Evolutionary conservation across 1,140 invertebrate species (phyloP), one percentile per base, ranked within the genome.

Genomic region (Brachionus manjavacas): DNA sequence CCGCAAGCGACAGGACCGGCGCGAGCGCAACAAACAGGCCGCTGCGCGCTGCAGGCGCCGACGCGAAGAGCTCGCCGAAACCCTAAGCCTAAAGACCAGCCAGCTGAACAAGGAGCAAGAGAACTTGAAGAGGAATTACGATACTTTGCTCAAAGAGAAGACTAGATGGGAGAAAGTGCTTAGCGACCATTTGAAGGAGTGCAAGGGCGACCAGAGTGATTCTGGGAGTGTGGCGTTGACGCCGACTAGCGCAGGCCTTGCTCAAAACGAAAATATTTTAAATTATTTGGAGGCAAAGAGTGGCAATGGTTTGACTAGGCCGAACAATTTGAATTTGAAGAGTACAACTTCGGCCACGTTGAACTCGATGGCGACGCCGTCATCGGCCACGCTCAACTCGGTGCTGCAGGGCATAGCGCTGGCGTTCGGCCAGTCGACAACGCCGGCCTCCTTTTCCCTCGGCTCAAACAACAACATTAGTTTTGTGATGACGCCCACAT

Each of bases 11-110:
- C 14, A 23, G 52, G 60, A 74, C 35, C 83, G 83, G 3, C 25
- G 83, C 14, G 68, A 84, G 14, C n/a, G 83, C 35, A 84, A 84
- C 52, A 84, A 84, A 39, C 25, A 35, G 12, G 83, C 83, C 0
- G 83, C 83, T 12, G 83, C 83, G 8, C 25, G 60, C 28, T 84
- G 83, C 31, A 16, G 83, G 2, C 16, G 49, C 16, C 46, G 52
- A 20, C 41, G 83, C 11, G 66, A 72, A 20, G 23, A 74, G 16
- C 60, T 84, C 14, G 41, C 81, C 16, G 20, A 70, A 11, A 70
- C 25, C 3, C 16, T 84, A 2, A 49, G 41, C 46, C 8, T 25
- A 46, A 76, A 76, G 41, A 76, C 72, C 11, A n/a, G 6, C 16
- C 8, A 76, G 7, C 25, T 76, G 16, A 49, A 14, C 2, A n/a